Base-by-base conservation (phyloP, 1,140 invertebrate species). In the Cyclina sinensis region DNA sequence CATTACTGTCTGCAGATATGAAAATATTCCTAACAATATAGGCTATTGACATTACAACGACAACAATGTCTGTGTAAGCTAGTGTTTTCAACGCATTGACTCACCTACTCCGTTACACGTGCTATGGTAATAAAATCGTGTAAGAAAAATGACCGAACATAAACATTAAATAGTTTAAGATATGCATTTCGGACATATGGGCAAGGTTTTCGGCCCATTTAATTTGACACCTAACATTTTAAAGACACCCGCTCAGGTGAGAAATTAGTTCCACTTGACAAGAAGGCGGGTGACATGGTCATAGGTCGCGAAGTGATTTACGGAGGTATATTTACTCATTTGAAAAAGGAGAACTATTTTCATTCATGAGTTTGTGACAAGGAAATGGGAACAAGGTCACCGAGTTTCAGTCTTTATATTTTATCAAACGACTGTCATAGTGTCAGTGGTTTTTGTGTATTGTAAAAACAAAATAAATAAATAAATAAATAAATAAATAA, bases 221-320 rank as follows among this genome's bases (percentile, higher is more conserved):
- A 62, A 9, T 62, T 12, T 62, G 57, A 62, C 57, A 62, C 21
- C 18, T 11, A 57, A n/a, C 51, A 57, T 21, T 57, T 57, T 57
- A 62, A 43, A 62, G 57, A 62, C 32, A 70, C 37, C 3, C 21
- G 24, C 1, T 14, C 37, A 59, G 54, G 35, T 70, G 65, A 70
- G 5, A 37, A 37, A 70, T 70, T 70, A 74, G 70, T 51, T 74
- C 39, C 12, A 14, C 43, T 48, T 74, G 70, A 74, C 70, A 74
- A 11, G 37, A 24, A 24, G 70, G 43, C 39, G 16, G 24, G 70
- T 74, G 70, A 74, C 43, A 74, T 1, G 18, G 70, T 74, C 32
- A 39, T 16, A 73, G 68, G 35, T 73, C 68, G 37, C 59, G 59
- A 5, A 30, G 59, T 70, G 32, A 70, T 70, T 70, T 37, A 37